Base-by-base conservation (phyloP, 2,888 invertebrate species). In the Herminia tarsipennalis region DNA sequence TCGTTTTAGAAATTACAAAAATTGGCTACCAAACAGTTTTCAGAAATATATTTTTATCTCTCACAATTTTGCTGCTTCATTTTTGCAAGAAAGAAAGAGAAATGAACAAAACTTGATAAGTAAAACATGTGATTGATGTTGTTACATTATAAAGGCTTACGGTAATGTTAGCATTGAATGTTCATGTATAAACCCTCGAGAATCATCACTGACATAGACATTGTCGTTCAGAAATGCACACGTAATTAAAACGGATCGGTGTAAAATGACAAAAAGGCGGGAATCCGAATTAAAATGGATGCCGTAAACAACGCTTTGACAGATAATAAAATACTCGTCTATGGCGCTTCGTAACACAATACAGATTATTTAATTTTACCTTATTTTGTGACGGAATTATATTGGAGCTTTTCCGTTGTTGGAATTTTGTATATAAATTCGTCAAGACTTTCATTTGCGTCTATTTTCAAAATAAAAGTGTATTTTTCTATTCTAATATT, bases 261-360 rank as follows among this genome's bases (percentile, higher is more conserved):
- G 72, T 81, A 77, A 79, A 78, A 82, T 83, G 76, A 79, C 73
- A 77, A 75, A 79, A 79, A 78, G 74, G 67, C 64, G 66, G 79
- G 80, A 78, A 80, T 81, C 67, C 64, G 64, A 78, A 81, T 81
- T 76, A 76, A 79, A 81, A 73, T 70, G 60, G 67, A 61, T 43
- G 56, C 63, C 59, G 69, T 69, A 68, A 78, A 76, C 78, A 73
- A 76, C 55, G 73, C 76, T 76, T 72, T 75, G 76, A 69, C 67
- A 67, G 66, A 66, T 56, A 61, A 64, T 64, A 66, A 66, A 79
- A 78, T 79, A 70, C 74, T 63, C 62, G 71, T 73, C 77, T 73
- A 77, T 66, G 60, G 63, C 49, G 60, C 65, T 56, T 62, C 60
- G 77, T 73, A 73, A 77, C 76, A 67, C 70, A 71, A 74, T 61